A percentile compares a stretch with the other conserved stretches of the same genome.
phyloP scores from a whole-genome alignment of 2,888 invertebrate species.

The Papilio gigon region DNA sequence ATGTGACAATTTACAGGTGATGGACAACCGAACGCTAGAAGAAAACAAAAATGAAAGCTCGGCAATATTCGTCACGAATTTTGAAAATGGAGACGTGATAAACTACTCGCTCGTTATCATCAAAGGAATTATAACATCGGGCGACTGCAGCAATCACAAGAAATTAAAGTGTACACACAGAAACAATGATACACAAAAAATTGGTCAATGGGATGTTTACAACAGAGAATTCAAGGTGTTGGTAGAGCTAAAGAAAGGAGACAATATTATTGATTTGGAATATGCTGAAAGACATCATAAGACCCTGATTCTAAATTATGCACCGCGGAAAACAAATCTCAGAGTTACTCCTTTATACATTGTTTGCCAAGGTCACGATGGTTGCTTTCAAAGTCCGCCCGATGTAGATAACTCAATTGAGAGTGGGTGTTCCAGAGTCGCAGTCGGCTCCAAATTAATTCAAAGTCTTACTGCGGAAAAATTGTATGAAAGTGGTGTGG shows the following conservation, averaged over 20 bases:
- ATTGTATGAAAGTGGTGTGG: conserved; percentile 89
- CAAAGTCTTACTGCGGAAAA: conserved; percentile 95
- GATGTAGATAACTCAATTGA: conserved; percentile 85
- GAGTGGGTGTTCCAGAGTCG: conserved; percentile 89
- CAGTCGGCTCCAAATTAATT: conserved; percentile 89
- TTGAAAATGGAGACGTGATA: conserved; percentile 83
- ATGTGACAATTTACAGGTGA: conserved; percentile 72
- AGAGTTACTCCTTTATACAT: conserved; percentile 91
- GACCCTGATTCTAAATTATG: conserved; percentile 80
- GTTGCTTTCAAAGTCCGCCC: conserved; percentile 87
- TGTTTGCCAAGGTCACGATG: conserved; percentile 90
- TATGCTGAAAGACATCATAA: conserved; percentile 76
- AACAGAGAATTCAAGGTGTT: conserved; percentile 87
- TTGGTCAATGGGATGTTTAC: conserved; percentile 83
- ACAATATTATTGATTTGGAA: conserved; percentile 84
- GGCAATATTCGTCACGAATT: conserved; percentile 81
- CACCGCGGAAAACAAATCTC: conserved; percentile 82
- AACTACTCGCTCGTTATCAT: conserved; percentile 84
- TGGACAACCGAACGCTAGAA: conserved; percentile 76
- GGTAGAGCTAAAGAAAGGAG: conserved; percentile 84
- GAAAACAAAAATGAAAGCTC: conserved; percentile 74
- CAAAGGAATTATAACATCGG: conserved; percentile 82
- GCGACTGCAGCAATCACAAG: conserved; percentile 70
- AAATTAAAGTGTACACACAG: conserved; percentile 72
- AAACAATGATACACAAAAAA: conserved; percentile 66